Percentiles rank a stretch among this genome's conserved stretches.
Conservation (phyloP, 92 coral and sea anemone species). For the Isaurus tuberculatus region DNA sequence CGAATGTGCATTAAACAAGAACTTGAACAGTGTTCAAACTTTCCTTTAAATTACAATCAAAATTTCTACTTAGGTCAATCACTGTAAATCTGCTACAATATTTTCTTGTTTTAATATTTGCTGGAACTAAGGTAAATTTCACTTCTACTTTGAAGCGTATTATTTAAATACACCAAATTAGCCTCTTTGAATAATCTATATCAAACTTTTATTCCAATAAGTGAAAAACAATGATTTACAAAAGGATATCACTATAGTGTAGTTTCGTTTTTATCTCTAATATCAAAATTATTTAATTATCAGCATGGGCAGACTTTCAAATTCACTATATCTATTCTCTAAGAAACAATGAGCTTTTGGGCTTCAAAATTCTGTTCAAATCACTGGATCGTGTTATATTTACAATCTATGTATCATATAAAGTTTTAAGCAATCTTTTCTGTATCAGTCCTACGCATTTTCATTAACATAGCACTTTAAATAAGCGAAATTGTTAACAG, state of each 20-base stretch:
- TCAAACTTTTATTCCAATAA: conserved; percentile 12
- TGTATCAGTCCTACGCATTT: too few relatives aligned
- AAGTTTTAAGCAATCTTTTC: background rate
- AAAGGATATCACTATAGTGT: background rate
- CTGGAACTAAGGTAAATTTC: too few relatives aligned
- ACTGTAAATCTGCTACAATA: too few relatives aligned
- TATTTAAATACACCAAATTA: too few relatives aligned
- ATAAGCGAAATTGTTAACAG: background rate
- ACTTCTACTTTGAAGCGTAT: too few relatives aligned
- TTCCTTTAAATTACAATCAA: too few relatives aligned
- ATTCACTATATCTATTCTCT: conserved; percentile 18
- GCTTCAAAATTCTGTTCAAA: conserved; percentile 13
- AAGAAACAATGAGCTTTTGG: background rate
- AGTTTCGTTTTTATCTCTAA: background rate
- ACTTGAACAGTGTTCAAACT: too few relatives aligned
- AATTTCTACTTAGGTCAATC: too few relatives aligned
- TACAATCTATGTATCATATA: background rate
- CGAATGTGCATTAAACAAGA: too few relatives aligned
- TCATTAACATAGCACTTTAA: background rate
- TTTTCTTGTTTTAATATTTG: too few relatives aligned
- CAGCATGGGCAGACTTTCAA: background rate
- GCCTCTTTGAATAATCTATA: background rate
- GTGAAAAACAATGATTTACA: background rate
- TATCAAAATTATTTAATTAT: background rate
- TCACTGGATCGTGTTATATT: conserved; percentile 21